Conservation (phyloP, 2,113 vertebrate species). For the Nyctibius bracteatus region DNA sequence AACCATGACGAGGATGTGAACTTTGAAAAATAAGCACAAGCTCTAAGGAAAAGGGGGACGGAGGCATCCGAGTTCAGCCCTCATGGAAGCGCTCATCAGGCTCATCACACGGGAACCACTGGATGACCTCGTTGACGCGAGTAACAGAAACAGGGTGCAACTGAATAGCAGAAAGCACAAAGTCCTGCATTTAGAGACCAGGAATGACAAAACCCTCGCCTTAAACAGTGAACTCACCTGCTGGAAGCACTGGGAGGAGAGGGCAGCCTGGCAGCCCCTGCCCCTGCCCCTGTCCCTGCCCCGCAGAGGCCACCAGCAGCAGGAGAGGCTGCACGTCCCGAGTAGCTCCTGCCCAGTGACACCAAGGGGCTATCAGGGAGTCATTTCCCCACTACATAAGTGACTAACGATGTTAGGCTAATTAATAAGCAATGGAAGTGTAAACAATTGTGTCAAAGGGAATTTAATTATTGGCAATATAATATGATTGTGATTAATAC, state of each 20-base stretch:
- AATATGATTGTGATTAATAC: slow-evolving; percentile 56
- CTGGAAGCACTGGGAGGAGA: neutral
- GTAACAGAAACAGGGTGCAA: neutral
- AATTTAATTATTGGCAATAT: slow-evolving; percentile 61
- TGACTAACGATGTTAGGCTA: neutral
- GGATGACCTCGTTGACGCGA: neutral
- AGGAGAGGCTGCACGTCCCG: accelerated
- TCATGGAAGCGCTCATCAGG: neutral
- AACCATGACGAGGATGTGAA: neutral
- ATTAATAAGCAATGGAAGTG: slow-evolving; percentile 38
- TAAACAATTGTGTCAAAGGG: slow-evolving; percentile 52
- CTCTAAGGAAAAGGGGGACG: neutral
- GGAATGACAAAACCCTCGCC: neutral
- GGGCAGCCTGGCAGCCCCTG: neutral
- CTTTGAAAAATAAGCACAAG: neutral
- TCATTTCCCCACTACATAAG: neutral
- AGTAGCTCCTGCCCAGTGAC: neutral
- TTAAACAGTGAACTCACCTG: neutral
- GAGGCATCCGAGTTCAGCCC: neutral
- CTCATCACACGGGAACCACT: too few species aligned
- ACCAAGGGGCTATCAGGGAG: neutral
- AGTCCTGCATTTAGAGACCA: neutral
- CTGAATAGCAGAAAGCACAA: neutral
- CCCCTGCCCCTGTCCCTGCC: neutral
- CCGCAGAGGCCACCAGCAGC: neutral